phyloP scores from a whole-genome alignment of 2,888 invertebrate genomes.

The Tetragnatha montana region DNA sequence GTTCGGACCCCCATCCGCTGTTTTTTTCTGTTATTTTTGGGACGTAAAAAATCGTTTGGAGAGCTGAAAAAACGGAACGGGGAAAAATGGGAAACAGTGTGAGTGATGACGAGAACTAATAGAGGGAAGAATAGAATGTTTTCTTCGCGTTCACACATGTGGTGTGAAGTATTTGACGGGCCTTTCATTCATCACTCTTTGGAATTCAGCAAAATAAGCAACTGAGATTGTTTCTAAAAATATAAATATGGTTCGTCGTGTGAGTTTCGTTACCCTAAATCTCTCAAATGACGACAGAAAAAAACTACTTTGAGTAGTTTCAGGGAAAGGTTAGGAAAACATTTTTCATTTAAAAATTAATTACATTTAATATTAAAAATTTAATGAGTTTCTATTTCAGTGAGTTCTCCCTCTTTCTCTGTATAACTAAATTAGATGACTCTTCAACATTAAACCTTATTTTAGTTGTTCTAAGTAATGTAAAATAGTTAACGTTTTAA shows the following conservation, averaged over 20 bases:
- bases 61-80: conserved; percentile 17
- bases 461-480: no score
- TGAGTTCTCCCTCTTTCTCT: no score
- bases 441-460: no score
- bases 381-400: no score
- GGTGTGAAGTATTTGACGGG: background rate
- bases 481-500: no score
- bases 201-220: background rate
- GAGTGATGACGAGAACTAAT: conserved; percentile 33
- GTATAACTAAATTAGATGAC: no score
- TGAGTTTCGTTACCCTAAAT: background rate
- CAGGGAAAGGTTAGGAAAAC: no score
- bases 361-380: no score
- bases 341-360: no score
- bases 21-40: conserved; percentile 19
- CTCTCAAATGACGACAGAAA: no score
- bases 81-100: background rate
- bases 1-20: background rate
- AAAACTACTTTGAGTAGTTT: no score
- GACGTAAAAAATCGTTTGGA: background rate
- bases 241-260: background rate
- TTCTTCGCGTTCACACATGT: background rate
- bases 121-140: background rate
- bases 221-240: background rate
- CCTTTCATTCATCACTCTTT: background rate